Evolutionary conservation across 2,113 vertebrate species (phyloP).

Genomic region (Phrynosoma blainvillii): DNA sequence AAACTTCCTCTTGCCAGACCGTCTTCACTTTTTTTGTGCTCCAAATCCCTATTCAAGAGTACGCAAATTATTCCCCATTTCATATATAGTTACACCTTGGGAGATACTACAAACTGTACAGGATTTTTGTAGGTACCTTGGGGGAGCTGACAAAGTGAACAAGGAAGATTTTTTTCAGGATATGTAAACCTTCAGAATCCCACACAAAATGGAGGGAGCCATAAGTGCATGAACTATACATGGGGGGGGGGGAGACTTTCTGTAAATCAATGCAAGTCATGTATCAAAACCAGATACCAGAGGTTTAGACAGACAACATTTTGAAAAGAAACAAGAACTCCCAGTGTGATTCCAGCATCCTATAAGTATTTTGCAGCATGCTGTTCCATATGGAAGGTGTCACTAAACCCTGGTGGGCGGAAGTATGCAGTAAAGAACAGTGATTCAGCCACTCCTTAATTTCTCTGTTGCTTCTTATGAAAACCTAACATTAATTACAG

Average conservation of each 20-base stretch:
- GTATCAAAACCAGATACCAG: slow-evolving; percentile 33
- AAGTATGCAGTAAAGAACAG: background rate
- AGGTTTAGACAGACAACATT: slow-evolving; percentile 31
- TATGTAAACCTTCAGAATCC: slow-evolving; percentile 50
- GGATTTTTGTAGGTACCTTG: slow-evolving; percentile 65
- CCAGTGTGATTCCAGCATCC: background rate
- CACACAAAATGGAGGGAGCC: slow-evolving; percentile 14
- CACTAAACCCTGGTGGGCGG: background rate
- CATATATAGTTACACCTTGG: slow-evolving; percentile 57
- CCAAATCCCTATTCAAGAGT: slow-evolving; percentile 69
- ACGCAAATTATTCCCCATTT: slow-evolving; percentile 68
- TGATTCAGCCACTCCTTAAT: background rate
- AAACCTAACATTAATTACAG: background rate
- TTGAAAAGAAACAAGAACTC: slow-evolving; percentile 55
- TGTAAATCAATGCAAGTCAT: slow-evolving; percentile 45
- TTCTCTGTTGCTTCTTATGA: background rate
- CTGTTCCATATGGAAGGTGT: slow-evolving; percentile 9
- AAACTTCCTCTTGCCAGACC: slow-evolving; percentile 50
- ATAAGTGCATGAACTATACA: slow-evolving; percentile 51
- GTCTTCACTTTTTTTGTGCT: slow-evolving; percentile 32
- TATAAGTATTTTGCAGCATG: background rate
- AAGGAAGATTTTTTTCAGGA: slow-evolving; percentile 55
- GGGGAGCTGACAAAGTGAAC: slow-evolving; percentile 42
- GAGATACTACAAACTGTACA: slow-evolving; percentile 66
- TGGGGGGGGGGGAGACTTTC: background rate